Evolutionary conservation across 1,140 invertebrate species (phyloP), one percentile per base, ranked within the genome.

Genomic region (Drosophila orosa): DNA sequence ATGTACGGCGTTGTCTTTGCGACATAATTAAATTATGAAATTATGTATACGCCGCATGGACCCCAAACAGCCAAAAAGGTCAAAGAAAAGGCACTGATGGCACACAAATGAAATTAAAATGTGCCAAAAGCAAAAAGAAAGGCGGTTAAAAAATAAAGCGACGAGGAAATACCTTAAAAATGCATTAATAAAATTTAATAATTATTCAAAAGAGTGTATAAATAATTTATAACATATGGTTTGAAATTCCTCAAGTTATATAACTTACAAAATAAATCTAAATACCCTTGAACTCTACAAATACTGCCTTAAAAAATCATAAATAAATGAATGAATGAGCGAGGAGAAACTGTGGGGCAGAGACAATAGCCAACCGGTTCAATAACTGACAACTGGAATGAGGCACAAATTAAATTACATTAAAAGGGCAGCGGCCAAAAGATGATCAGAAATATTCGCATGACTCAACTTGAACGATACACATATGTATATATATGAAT

Each of bases 341-440:
- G 54, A 4, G 45, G 0, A 3, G 37, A 1, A 5, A 15, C 17
- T 15, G 27, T 17, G 33, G 33, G 29, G 27, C 24, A n/a, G 29
- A 81, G 58, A 69, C 78, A 79, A 79, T 60, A 71, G 47, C 60
- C 56, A 69, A 69, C 67, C 67, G 73, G 84, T 89, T 89, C 80
- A 87, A 87, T 89, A 89, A 78, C 76, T 87, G 84, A 47, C 62
- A 83, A 84, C 56, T 69, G 59, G 35, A 73, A 69, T 66, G 44
- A 61, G 67, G 24, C 59, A 77, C 60, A 65, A 83, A 83, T 87
- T 87, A 56, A 87, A 87, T 83, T 87, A 87, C 80, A 80, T 80
- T 86, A 69, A 80, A 71, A 79, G 79, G 84, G 71, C 83, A 86
- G 74, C 69, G 69, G 61, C 82, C 78, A 74, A 62, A 61, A 86